phyloP scores from a whole-genome alignment of 2,113 vertebrate genomes.

The Hippocampus comes region DNA sequence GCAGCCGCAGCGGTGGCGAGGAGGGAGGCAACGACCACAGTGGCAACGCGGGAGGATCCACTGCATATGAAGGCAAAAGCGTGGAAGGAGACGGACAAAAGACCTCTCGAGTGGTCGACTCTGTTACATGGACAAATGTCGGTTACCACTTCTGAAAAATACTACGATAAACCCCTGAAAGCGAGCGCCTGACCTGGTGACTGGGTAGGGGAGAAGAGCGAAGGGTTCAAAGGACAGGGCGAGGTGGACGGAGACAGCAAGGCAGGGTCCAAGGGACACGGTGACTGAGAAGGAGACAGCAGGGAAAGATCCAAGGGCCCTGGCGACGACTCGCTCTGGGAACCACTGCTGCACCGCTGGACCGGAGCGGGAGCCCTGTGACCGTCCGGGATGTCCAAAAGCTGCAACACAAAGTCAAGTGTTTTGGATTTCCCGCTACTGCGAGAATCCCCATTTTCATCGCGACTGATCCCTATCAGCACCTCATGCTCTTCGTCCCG shows the following conservation, averaged over 20 bases:
- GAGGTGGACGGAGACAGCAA: slow-evolving; percentile 47
- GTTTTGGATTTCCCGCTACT: background rate
- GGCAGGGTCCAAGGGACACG: slow-evolving; percentile 48
- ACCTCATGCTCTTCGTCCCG: slow-evolving; percentile 81
- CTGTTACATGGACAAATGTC: slow-evolving; percentile 11
- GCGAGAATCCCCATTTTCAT: background rate
- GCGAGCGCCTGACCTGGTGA: slow-evolving; percentile 62
- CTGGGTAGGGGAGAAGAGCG: slow-evolving; percentile 57
- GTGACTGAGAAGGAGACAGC: slow-evolving; percentile 68
- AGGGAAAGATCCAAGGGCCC: slow-evolving; percentile 60
- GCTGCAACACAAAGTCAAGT: slow-evolving; percentile 27
- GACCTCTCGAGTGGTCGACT: slow-evolving; percentile 29
- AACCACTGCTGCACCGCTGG: slow-evolving; percentile 77
- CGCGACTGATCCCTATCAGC: background rate
- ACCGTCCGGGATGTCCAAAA: slow-evolving; percentile 87
- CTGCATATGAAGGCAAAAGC: slow-evolving; percentile 45
- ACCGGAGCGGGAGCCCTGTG: slow-evolving; percentile 85
- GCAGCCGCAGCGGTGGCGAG: background rate
- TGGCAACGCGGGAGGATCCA: slow-evolving; percentile 71
- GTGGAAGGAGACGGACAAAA: slow-evolving; percentile 45
- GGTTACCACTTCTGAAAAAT: background rate
- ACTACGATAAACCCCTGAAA: background rate
- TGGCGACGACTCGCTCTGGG: slow-evolving; percentile 65
- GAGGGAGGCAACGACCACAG: slow-evolving; percentile 74
- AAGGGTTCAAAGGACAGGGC: slow-evolving; percentile 38